Percentiles rank a stretch among this genome's conserved stretches.
Conservation (phyloP, 2,113 vertebrate species). For the Eidolon helvum region DNA sequence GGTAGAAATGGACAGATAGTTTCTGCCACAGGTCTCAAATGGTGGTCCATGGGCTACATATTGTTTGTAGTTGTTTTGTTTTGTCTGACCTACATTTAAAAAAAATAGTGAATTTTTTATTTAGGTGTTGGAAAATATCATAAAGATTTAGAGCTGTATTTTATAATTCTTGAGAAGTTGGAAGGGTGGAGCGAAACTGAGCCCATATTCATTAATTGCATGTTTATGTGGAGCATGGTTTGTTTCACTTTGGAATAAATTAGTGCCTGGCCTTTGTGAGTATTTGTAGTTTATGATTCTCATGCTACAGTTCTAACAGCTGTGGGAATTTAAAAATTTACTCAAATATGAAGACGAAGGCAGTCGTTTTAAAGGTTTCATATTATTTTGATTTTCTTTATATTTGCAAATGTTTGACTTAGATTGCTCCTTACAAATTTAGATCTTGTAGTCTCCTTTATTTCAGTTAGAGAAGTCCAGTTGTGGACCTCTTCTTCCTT, state of each 20-base stretch:
- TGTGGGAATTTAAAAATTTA: not conserved
- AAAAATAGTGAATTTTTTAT: not conserved
- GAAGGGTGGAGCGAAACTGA: not conserved
- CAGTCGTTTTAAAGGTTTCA: not conserved
- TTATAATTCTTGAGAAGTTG: not conserved
- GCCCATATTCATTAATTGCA: not conserved
- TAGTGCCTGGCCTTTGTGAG: not conserved
- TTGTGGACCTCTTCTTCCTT: not conserved
- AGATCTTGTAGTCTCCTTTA: not conserved
- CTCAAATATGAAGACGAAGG: not conserved
- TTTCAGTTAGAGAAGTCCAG: not conserved
- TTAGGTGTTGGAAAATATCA: not conserved
- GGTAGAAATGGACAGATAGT: not conserved
- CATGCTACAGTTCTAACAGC: not conserved
- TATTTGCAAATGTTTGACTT: constrained; percentile 29
- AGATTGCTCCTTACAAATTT: not conserved
- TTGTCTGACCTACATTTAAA: not conserved
- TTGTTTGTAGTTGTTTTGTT: not conserved
- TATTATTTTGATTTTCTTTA: not conserved
- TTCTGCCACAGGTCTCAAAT: not conserved
- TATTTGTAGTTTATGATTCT: not conserved
- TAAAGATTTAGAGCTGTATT: not conserved
- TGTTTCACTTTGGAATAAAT: not conserved
- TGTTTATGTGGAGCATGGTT: not conserved
- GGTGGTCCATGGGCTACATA: not conserved